Conservation (phyloP, 2,113 vertebrate species). For the Manacus vitellinus region DNA sequence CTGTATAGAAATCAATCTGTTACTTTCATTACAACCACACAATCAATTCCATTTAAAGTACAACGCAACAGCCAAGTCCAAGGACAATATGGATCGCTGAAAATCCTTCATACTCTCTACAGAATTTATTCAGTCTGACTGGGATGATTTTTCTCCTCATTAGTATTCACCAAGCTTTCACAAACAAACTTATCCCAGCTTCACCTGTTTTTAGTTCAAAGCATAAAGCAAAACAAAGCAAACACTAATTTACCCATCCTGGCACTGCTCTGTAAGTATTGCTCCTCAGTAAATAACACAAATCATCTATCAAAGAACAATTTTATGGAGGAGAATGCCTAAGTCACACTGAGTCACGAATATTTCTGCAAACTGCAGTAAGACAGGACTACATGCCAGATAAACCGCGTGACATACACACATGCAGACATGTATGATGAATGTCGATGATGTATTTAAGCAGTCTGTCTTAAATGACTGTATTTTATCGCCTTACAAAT, state of each 20-base stretch:
- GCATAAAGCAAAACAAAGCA: not conserved
- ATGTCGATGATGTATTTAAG: not conserved
- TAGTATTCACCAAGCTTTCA: slow-evolving; percentile 41
- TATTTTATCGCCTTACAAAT: not conserved
- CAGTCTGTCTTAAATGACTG: not conserved
- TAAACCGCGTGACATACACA: not conserved
- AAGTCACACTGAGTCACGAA: not conserved
- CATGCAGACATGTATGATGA: not conserved
- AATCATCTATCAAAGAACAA: not conserved
- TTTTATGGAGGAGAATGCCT: not conserved
- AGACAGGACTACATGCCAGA: not conserved
- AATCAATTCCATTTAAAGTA: slow-evolving; percentile 84
- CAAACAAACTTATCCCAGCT: not conserved
- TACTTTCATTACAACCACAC: slow-evolving; percentile 82
- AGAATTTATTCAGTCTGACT: slow-evolving; percentile 46
- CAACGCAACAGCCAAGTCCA: slow-evolving; percentile 79
- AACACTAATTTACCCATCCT: not conserved
- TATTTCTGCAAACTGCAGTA: not conserved
- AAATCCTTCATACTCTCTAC: slow-evolving; percentile 53
- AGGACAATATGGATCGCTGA: slow-evolving; percentile 76
- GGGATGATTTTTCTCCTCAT: slow-evolving; percentile 61
- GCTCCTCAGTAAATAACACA: not conserved
- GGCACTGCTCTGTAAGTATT: not conserved
- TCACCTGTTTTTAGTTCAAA: not conserved
- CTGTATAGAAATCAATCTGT: slow-evolving; percentile 80